phyloP scores from a whole-genome alignment of 2,113 vertebrate species.

The Eretmochelys imbricata region DNA sequence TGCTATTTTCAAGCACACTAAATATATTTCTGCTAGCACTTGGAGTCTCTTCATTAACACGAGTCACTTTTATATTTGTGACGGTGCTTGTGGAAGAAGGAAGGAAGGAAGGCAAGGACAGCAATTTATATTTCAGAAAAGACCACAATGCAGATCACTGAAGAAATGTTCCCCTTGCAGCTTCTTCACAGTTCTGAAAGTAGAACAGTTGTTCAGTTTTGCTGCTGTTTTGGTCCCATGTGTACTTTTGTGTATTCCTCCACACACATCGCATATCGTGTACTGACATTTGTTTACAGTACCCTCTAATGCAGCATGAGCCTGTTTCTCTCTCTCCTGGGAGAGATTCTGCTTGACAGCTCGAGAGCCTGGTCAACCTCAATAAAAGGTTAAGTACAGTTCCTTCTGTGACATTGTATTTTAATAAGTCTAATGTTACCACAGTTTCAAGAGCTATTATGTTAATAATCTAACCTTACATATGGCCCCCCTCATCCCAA shows the following conservation, averaged over 20 bases:
- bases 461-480: slow-evolving; percentile 40
- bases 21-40: not conserved
- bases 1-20: slow-evolving; percentile 42
- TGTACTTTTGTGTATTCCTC: slow-evolving; percentile 5
- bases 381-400: not conserved
- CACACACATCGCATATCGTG: not conserved
- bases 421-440: not conserved
- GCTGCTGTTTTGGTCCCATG: not conserved
- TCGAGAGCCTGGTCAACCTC: slow-evolving; percentile 55
- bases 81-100: slow-evolving; percentile 5
- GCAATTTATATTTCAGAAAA: not conserved
- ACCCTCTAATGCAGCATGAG: accelerated
- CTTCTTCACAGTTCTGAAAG: not conserved
- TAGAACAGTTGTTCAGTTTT: not conserved
- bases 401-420: not conserved
- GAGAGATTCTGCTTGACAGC: not conserved
- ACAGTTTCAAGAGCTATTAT: slow-evolving; percentile 33
- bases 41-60: slow-evolving; percentile 14
- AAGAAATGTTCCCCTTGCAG: not conserved
- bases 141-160: accelerated
- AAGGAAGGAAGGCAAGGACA: not conserved
- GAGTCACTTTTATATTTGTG: slow-evolving; percentile 29
- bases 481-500: slow-evolving; percentile 30
- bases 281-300: not conserved
- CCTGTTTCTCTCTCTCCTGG: not conserved